Conservation (phyloP, 2,888 invertebrate genomes). For the Catocala sponsa region DNA sequence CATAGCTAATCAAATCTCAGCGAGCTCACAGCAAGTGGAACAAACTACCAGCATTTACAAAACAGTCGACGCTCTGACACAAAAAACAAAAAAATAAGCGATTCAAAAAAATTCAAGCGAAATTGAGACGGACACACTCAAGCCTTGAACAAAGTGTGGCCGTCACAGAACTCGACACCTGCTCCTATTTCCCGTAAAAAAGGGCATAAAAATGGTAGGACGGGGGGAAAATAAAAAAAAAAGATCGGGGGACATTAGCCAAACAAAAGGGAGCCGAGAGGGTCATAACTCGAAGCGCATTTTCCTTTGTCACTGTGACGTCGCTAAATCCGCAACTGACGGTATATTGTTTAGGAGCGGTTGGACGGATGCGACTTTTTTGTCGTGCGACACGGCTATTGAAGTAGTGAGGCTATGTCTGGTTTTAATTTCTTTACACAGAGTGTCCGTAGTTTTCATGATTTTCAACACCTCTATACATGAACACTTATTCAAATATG, state of each 20-base stretch:
- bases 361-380: slow-evolving; percentile 31
- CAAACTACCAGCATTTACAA: slow-evolving; percentile 19
- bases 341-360: slow-evolving; percentile 71
- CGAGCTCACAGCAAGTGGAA: slow-evolving; percentile 14
- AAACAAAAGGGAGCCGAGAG: slow-evolving; percentile 81
- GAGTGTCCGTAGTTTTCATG: too few relatives aligned
- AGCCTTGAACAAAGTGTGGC: slow-evolving; percentile 64
- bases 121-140: slow-evolving; percentile 63
- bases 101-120: slow-evolving; percentile 53
- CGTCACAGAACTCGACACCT: slow-evolving; percentile 72
- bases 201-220: slow-evolving; percentile 62
- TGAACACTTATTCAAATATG: too few relatives aligned
- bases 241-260: slow-evolving; percentile 72
- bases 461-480: too few relatives aligned
- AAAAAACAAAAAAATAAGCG: slow-evolving; percentile 21
- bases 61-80: slow-evolving; percentile 14
- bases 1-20: slow-evolving; percentile 32
- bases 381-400: slow-evolving; percentile 22
- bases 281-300: slow-evolving; percentile 80
- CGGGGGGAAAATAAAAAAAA: slow-evolving; percentile 59
- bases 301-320: slow-evolving; percentile 80
- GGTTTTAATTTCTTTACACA: too few relatives aligned
- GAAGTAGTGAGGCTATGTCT: not conserved
- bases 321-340: slow-evolving; percentile 75
- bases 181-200: slow-evolving; percentile 60